Evolutionary conservation across 2,888 invertebrate species (phyloP).

Genomic region (Alitta virens): DNA sequence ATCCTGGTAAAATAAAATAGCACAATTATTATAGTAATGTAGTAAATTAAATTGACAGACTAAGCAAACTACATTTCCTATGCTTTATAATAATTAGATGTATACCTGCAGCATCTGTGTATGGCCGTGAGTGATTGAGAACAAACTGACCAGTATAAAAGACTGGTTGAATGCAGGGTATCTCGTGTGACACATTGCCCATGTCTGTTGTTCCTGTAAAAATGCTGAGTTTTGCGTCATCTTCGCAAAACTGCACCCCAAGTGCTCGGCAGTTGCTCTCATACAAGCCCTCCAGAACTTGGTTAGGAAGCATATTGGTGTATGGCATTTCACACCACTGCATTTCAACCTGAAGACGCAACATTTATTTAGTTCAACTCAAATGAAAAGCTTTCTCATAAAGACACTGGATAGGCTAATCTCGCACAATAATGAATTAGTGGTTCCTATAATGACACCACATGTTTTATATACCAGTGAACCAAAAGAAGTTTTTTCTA

Average conservation of each 20-base stretch:
- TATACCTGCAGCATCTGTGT: conserved; percentile 31
- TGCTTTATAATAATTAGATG: no score
- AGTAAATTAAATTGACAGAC: no score
- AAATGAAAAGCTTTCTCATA: no score
- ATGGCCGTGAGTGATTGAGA: conserved; percentile 34
- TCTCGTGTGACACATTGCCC: conserved; percentile 40
- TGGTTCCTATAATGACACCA: no score
- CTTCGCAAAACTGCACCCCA: conserved; percentile 25
- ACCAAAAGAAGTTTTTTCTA: no score
- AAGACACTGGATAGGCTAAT: no score
- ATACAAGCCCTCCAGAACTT: conserved; percentile 38
- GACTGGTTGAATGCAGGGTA: conserved; percentile 37
- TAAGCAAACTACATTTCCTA: no score
- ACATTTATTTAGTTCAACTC: no score
- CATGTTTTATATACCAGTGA: no score
- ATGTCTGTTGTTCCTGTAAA: conserved; percentile 35
- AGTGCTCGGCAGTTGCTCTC: conserved; percentile 37
- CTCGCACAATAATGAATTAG: no score
- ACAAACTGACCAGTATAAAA: conserved; percentile 29
- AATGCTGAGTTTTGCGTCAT: background rate
- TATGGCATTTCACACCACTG: conserved; percentile 37
- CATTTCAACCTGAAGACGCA: conserved; percentile 36
- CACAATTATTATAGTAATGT: no score
- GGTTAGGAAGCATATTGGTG: conserved; percentile 42
- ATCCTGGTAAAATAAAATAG: conserved; percentile 4